Evolutionary conservation across 2,113 vertebrate species (phyloP).

Genomic region (Muntiacus reevesi): DNA sequence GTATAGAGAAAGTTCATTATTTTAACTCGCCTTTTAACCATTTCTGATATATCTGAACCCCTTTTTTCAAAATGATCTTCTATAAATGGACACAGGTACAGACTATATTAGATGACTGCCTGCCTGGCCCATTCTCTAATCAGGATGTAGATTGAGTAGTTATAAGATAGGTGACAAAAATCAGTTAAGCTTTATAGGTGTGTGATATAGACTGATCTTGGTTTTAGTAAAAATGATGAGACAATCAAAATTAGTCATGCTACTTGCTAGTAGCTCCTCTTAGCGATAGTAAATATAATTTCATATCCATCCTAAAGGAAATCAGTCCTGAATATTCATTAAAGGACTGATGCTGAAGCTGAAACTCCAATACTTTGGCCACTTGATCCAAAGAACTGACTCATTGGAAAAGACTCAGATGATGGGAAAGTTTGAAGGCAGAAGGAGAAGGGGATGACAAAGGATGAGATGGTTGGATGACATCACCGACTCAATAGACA

Average conservation of each 20-base stretch:
- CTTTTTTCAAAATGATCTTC: not conserved
- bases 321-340: not conserved
- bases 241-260: not conserved
- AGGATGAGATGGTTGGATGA: not conserved
- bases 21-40: not conserved
- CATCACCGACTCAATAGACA: not conserved
- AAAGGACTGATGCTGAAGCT: not conserved
- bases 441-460: not conserved
- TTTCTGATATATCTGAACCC: not conserved
- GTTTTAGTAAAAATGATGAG: not conserved
- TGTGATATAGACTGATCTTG: not conserved
- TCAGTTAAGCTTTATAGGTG: not conserved
- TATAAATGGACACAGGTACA: not conserved
- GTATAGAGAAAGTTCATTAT: not conserved
- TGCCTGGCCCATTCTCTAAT: not conserved
- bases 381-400: not conserved
- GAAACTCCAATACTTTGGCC: not conserved
- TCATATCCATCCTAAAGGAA: not conserved
- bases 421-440: not conserved
- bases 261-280: not conserved
- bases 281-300: not conserved
- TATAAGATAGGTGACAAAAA: constrained; percentile 3
- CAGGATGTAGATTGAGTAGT: not conserved
- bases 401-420: not conserved
- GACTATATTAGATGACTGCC: not conserved